Percentiles rank a stretch among this genome's conserved stretches.
Evolutionary conservation across 2,797 vertebrate species (phyloP).

Genomic region (Phyllotis vaccarum): DNA sequence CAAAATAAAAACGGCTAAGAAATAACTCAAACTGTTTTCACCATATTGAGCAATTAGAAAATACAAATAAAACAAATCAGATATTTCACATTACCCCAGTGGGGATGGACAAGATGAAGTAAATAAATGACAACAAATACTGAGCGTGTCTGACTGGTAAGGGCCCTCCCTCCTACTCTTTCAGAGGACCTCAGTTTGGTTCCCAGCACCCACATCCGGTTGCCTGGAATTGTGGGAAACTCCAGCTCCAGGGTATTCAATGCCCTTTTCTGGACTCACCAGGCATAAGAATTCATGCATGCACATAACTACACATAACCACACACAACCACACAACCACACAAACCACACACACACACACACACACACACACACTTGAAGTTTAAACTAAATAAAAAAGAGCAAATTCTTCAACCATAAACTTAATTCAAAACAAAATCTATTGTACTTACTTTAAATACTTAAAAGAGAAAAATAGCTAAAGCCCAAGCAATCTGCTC

Average conservation of each 20-base stretch:
- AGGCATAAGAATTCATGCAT: background rate
- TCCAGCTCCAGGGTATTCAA: background rate
- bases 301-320: background rate
- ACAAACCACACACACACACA: background rate
- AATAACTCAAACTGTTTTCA: background rate
- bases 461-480: background rate
- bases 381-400: background rate
- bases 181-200: too few species aligned
- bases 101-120: background rate
- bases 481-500: background rate
- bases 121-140: background rate
- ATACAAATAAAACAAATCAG: background rate
- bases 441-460: conserved; percentile 36
- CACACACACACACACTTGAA: background rate
- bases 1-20: background rate
- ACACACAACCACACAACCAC: background rate
- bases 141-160: too few species aligned
- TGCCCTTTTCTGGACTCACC: background rate
- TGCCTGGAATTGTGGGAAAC: too few species aligned
- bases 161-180: background rate
- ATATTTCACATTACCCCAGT: background rate
- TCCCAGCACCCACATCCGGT: background rate
- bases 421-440: conserved; percentile 25
- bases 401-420: background rate
- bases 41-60: background rate